Base-by-base conservation (phyloP, 2,888 invertebrate genomes). In the Drosophila sordidapex region DNA sequence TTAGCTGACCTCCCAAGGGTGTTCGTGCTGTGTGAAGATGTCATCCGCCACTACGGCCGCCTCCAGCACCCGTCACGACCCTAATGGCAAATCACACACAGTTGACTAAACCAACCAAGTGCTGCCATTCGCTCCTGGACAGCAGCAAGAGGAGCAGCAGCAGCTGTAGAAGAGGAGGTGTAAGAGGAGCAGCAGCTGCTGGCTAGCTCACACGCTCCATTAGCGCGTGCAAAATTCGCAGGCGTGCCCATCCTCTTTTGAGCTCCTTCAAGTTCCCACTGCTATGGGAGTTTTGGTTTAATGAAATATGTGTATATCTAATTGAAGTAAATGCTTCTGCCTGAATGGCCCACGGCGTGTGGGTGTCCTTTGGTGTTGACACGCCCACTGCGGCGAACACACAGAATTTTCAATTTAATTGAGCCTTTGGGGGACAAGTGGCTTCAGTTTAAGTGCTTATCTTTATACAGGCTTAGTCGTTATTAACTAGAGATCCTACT, bases 201-300 rank as follows among this genome's bases (percentile, higher is more conserved):
- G 81, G 62, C 69, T 64, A 68, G 57, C 79, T 86, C 90, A 89
- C 82, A 90, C 86, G 89, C 90, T 90, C 90, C 86, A 90, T 90
- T 86, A 90, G 90, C 89, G 81, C 81, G 60, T 71, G 69, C 83
- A 67, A 72, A 77, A 75, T 70, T 69, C 54, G 48, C 49, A 52
- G 71, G 60, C 57, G 70, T 46, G 25, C 46, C 46, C 46, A 46
- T 46, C 4, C 25, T 25, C 25, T 4, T 25, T 8, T 46, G 25
- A 15, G 46, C 15, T 43, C 15, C 25, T 43, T 8, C 15, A 25
- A 25, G 46, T 46, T 25, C 8, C 46, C 15, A 46, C 15, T 46
- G 46, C 46, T 46, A 8, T 35, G 33, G 21, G 62, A 53, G 54
- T 57, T 74, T 57, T 62, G 82, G 70, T 68, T 68, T 85, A 74